Percentiles rank a stretch among this genome's conserved stretches.
phyloP scores from a whole-genome alignment of 2,888 invertebrate species.

The Acheta domesticus region DNA sequence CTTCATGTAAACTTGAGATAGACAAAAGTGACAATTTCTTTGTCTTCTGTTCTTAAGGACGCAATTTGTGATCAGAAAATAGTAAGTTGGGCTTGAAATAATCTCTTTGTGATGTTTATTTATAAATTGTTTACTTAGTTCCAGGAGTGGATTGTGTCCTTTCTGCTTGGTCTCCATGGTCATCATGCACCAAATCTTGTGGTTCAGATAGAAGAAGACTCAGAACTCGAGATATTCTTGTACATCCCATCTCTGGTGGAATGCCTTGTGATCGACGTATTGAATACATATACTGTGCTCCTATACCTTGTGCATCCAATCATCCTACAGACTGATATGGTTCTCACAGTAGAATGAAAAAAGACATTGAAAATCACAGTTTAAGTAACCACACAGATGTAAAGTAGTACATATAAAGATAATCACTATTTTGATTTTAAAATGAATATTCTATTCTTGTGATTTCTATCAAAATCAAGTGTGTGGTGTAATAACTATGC shows the following conservation, averaged over 20 bases:
- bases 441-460: neutral
- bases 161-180: constrained; percentile 41
- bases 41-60: no score
- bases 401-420: constrained; percentile 20
- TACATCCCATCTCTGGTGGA: constrained; percentile 46
- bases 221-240: constrained; percentile 51
- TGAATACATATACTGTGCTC: constrained; percentile 47
- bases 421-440: constrained; percentile 18
- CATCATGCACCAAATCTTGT: constrained; percentile 43
- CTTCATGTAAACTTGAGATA: no score
- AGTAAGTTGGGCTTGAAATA: no score
- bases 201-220: constrained; percentile 52
- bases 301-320: constrained; percentile 41
- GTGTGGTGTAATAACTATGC: no score
- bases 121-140: neutral
- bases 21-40: no score
- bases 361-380: constrained; percentile 4
- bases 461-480: neutral
- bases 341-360: neutral
- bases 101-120: no score
- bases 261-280: constrained; percentile 47
- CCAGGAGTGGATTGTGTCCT: constrained; percentile 38
- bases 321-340: neutral
- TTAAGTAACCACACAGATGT: neutral
- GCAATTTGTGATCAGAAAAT: no score